Evolutionary conservation across 2,113 vertebrate species (phyloP).

Genomic region (Plestiodon gilberti): DNA sequence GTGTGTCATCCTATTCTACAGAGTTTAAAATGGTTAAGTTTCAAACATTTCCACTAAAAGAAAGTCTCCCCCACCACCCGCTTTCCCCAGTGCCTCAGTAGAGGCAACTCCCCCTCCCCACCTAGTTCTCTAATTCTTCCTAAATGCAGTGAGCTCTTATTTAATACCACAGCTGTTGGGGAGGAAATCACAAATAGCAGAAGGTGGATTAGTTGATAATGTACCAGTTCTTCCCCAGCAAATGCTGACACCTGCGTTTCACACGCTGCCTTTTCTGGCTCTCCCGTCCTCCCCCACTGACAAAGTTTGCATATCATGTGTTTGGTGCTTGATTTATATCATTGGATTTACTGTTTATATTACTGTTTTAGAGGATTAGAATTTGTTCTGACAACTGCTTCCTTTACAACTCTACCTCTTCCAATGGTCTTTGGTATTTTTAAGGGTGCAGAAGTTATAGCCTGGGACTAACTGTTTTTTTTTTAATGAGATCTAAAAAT

Average conservation of each 20-base stretch:
- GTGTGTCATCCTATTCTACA: slow-evolving; percentile 45
- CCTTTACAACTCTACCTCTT: slow-evolving; percentile 16
- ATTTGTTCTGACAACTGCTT: slow-evolving; percentile 25
- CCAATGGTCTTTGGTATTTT: neutral
- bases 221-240: slow-evolving; percentile 74
- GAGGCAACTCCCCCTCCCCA: slow-evolving; percentile 60
- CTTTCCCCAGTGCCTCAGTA: slow-evolving; percentile 64
- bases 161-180: slow-evolving; percentile 73
- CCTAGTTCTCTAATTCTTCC: slow-evolving; percentile 70
- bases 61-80: slow-evolving; percentile 62
- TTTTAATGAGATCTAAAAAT: neutral
- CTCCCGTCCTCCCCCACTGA: slow-evolving; percentile 59
- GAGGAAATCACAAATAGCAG: slow-evolving; percentile 77
- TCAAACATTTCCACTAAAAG: slow-evolving; percentile 60
- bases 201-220: slow-evolving; percentile 75
- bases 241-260: slow-evolving; percentile 73
- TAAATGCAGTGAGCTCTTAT: slow-evolving; percentile 72
- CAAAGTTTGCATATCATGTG: slow-evolving; percentile 58
- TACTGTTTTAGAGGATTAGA: slow-evolving; percentile 57
- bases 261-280: slow-evolving; percentile 64
- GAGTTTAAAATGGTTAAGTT: slow-evolving; percentile 63
- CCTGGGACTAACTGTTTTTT: neutral
- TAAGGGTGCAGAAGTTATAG: neutral
- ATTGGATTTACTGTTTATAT: slow-evolving; percentile 50
- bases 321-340: slow-evolving; percentile 62